Evolutionary conservation across 2,113 vertebrate genomes (phyloP), one percentile per base, ranked within the genome.

Genomic region (Talpa occidentalis): DNA sequence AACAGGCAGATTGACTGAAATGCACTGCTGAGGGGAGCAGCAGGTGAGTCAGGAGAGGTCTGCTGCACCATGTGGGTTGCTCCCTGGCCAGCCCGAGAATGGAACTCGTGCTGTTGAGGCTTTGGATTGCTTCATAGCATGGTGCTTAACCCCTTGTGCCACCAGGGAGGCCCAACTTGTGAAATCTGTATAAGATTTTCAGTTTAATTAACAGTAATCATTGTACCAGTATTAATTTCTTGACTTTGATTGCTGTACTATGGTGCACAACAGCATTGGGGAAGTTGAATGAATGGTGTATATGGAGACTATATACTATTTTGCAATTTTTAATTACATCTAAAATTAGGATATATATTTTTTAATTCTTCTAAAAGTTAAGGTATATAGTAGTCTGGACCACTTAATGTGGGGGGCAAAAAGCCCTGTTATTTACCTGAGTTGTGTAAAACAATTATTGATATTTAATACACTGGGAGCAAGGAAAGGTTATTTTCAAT

Each of bases 161-260:
- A n/a, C n/a, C n/a, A n/a, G n/a, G n/a, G n/a, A n/a, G n/a, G n/a
- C n/a, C n/a, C n/a, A 76, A 69, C 49, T 40, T 32, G 12, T 60
- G 32, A 81, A 52, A 89, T 91, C 26, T 81, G 47, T 73, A 35
- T 73, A 66, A 64, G 47, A 32, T 70, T 47, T 92, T 40, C 17
- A 59, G 30, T 93, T 88, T 76, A 76, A 26, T 82, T 93, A 94
- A 44, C 92, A 52, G 52, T 90, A 66, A 74, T 69, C 90, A 47
- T 92, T 79, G 19, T 76, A 49, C 42, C 60, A 73, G 19, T 32
- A 76, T 42, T 80, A 69, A 88, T 92, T 69, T 87, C 26, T 93
- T 94, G 26, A 52, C 62, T 76, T 92, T 62, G 72, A 21, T 82
- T 19, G 77, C 56, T 73, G 52, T 32, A 28, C 47, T 87, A 35